A percentile compares a stretch with the other conserved stretches of the same genome.
Conservation (phyloP, 2,113 vertebrate genomes). For the Crotalus helleri region DNA sequence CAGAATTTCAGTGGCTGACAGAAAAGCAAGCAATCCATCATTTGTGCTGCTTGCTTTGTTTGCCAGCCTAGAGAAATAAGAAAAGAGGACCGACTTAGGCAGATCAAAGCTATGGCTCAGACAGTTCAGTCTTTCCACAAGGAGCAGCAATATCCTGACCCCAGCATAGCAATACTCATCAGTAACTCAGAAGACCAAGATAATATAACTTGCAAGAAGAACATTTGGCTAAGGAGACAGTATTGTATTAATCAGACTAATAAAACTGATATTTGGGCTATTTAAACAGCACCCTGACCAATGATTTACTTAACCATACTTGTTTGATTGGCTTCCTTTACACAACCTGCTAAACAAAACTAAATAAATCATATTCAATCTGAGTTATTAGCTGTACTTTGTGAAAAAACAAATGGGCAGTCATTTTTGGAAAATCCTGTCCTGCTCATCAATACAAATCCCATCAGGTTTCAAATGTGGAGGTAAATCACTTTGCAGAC, state of each 20-base stretch:
- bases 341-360: background rate
- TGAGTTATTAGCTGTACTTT: background rate
- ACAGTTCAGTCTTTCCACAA: background rate
- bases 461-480: background rate
- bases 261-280: background rate
- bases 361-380: background rate
- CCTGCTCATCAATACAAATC: background rate
- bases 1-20: background rate
- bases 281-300: background rate
- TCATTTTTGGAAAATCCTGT: background rate
- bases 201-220: background rate
- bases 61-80: background rate
- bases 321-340: background rate
- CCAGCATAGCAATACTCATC: no score
- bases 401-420: background rate
- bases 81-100: background rate
- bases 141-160: background rate
- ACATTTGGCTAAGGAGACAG: background rate
- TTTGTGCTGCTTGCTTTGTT: background rate
- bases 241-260: background rate
- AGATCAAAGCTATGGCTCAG: background rate
- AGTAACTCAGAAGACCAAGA: background rate
- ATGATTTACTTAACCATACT: background rate
- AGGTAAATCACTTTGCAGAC: background rate
- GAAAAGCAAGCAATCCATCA: background rate